Conservation (phyloP, 2,888 invertebrate genomes). For the Euphydryas editha region DNA sequence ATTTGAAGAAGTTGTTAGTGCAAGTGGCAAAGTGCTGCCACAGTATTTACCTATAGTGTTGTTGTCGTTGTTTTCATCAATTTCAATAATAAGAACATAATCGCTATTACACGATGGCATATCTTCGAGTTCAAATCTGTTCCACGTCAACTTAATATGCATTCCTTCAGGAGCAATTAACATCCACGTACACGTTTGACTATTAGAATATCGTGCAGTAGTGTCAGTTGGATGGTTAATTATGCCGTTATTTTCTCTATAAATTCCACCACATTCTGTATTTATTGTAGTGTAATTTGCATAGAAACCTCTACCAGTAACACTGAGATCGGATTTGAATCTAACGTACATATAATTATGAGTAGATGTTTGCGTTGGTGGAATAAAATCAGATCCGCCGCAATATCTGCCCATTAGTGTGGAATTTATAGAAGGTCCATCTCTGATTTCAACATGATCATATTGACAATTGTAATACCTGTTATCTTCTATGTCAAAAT, state of each 20-base stretch:
- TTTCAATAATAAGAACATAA: slow-evolving; percentile 87
- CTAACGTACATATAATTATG: slow-evolving; percentile 88
- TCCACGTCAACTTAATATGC: slow-evolving; percentile 91
- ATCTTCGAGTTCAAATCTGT: slow-evolving; percentile 87
- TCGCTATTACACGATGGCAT: slow-evolving; percentile 85
- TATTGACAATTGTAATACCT: too few relatives aligned
- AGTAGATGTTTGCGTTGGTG: slow-evolving; percentile 86
- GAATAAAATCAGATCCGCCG: slow-evolving; percentile 70
- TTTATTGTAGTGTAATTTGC: slow-evolving; percentile 88
- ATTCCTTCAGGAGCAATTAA: too few relatives aligned
- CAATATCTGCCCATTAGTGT: too few relatives aligned
- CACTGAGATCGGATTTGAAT: slow-evolving; percentile 84
- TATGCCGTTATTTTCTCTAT: slow-evolving; percentile 83
- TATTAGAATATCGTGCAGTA: slow-evolving; percentile 62
- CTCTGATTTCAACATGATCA: too few relatives aligned
- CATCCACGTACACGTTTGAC: slow-evolving; percentile 85
- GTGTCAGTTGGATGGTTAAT: slow-evolving; percentile 85
- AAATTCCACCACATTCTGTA: slow-evolving; percentile 89
- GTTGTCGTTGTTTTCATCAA: slow-evolving; percentile 76
- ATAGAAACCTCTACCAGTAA: too few relatives aligned
- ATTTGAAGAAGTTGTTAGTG: slow-evolving; percentile 86
- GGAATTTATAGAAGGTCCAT: too few relatives aligned
- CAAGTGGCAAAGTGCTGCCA: slow-evolving; percentile 86
- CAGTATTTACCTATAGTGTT: slow-evolving; percentile 85
- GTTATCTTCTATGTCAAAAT: too few relatives aligned